phyloP scores from a whole-genome alignment of 2,888 invertebrate genomes.

The Xanthostigma xanthostigma region DNA sequence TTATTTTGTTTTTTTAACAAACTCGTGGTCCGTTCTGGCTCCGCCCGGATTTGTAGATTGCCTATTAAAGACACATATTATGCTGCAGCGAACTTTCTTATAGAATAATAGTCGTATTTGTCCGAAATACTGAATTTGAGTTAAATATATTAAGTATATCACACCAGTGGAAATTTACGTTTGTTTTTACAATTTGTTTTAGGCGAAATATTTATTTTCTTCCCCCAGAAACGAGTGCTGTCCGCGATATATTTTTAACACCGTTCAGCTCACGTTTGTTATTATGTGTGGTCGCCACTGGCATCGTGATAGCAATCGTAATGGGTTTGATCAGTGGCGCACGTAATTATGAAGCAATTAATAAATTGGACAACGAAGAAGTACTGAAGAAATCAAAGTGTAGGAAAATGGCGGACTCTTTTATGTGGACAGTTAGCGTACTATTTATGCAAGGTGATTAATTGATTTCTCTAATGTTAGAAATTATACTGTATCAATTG shows the following conservation, averaged over 20 bases:
- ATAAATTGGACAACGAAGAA: not conserved
- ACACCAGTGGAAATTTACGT: too few species aligned
- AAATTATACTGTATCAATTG: too few species aligned
- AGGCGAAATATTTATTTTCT: slow-evolving; percentile 2
- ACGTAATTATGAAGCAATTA: too few species aligned
- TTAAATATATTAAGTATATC: too few species aligned
- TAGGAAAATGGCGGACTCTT: slow-evolving; percentile 26
- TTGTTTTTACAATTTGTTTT: not conserved
- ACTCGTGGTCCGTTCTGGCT: too few species aligned
- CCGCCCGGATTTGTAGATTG: too few species aligned
- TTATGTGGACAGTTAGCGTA: slow-evolving; percentile 45
- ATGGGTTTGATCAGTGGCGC: not conserved
- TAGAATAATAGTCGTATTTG: too few species aligned
- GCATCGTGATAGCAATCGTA: not conserved
- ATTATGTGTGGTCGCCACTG: not conserved
- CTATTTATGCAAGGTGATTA: slow-evolving; percentile 48
- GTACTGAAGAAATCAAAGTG: too few species aligned
- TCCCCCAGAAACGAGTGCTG: not conserved
- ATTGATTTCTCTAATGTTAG: not conserved
- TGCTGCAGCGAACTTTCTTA: too few species aligned
- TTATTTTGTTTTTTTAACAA: too few species aligned
- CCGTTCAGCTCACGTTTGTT: not conserved
- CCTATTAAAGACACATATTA: too few species aligned
- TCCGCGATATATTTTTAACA: not conserved
- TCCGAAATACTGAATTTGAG: too few species aligned